Evolutionary conservation across 2,888 invertebrate genomes (phyloP).

Genomic region (Chymomyza amoena): DNA sequence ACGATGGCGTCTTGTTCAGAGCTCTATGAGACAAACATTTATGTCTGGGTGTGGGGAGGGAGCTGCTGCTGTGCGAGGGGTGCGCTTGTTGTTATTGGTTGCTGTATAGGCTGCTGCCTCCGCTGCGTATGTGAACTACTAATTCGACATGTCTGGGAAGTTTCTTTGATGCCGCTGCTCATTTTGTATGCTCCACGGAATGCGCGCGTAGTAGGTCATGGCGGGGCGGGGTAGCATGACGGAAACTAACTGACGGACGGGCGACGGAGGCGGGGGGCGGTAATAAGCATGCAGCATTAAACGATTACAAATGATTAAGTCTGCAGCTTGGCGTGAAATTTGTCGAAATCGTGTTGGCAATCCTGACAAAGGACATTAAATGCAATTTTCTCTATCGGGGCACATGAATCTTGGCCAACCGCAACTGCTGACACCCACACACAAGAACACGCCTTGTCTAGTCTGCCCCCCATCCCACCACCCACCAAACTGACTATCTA

Average conservation of each 20-base stretch:
- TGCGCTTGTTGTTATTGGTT: not conserved
- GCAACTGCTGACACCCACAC: not conserved
- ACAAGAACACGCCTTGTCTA: not conserved
- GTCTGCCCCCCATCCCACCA: not conserved
- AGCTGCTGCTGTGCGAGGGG: not conserved
- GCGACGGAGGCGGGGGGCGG: no score
- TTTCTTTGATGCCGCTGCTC: conserved; percentile 26
- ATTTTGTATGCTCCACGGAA: conserved; percentile 15
- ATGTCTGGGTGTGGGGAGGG: not conserved
- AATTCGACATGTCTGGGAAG: conserved; percentile 56
- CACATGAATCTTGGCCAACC: not conserved
- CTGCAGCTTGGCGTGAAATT: conserved; percentile 53
- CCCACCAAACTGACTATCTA: not conserved
- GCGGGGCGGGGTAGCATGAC: not conserved
- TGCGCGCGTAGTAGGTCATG: conserved; percentile 1
- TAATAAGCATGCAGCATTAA: conserved; percentile 46
- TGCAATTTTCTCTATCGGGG: conserved; percentile 39
- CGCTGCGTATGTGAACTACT: conserved; percentile 52
- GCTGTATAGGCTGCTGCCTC: conserved; percentile 10
- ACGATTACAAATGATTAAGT: conserved; percentile 69
- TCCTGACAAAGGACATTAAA: conserved; percentile 32
- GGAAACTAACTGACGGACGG: conserved; percentile 16
- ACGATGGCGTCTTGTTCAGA: not conserved
- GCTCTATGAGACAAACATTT: no score
- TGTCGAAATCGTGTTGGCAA: conserved; percentile 25